Base-by-base conservation (phyloP, 2,888 invertebrate genomes). In the Brachynemurus nebulosus region DNA sequence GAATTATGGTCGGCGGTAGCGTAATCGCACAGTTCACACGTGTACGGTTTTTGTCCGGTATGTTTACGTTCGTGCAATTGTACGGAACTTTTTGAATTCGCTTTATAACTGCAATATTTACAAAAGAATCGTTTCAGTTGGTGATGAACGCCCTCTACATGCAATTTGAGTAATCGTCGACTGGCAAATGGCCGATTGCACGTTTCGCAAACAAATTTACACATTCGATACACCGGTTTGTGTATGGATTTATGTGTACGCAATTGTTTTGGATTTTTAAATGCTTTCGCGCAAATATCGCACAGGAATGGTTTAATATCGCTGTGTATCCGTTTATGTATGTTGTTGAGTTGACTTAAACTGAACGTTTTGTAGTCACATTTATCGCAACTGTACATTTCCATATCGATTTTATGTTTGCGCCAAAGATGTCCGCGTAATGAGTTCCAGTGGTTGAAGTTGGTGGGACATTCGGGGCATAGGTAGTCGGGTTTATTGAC, bases 391-490 rank as follows among this genome's bases (percentile, higher is more conserved):
- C 78, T 72, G 40, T 78, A 80, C 36, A 90, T 61, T 56, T 88
- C 90, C 69, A 86, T 74, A 56, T 89, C 86, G 8, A 86, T 71
- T 38, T 72, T 68, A 59, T 90, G 89, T 0, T 65, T 57, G 40
- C 80, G 72, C 89, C 89, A 90, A 38, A 89, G 65, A 58, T 90
- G 90, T 3, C 79, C 75, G 47, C 82, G 79, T n/a, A 86, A 58
- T 0, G 72, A 68, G 52, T 78, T 77, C 70, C 84, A 83, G 7
- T 70, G 70, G 1, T 59, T 53, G 54, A 70, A 73, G 11, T 61
- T 55, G 47, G 66, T 66, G 1, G 68, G 64, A 59, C 88, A 88
- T 57, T 84, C 80, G 0, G 73, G 74, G 61, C 88, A 88, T 20
- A 66, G 65, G 53, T 68, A 72, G 20, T 57, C 57, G 30, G 35